Base-by-base conservation (phyloP, 2,113 vertebrate species). In the Lycocorax pyrrhopterus region DNA sequence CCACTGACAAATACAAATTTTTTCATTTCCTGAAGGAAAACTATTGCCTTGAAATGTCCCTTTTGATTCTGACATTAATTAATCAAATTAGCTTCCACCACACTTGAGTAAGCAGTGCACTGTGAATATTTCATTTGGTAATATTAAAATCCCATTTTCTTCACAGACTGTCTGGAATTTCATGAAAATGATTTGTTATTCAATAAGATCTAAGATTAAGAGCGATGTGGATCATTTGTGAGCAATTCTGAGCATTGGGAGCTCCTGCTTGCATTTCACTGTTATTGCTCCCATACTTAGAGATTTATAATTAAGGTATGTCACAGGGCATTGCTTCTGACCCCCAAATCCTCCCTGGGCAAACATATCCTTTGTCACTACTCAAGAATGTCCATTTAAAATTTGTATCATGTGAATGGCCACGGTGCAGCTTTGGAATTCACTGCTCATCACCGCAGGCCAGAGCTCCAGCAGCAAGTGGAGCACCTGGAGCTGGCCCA, bases 121-220 rank as follows among this genome's bases (percentile, higher is more conserved):
- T 78, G 68, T 52, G 82, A 80, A 32, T 88, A 81, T 78, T 79
- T 89, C 55, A 96, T 88, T 90, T 59, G 56, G 29, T 4, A n/a
- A 86, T 86, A 95, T 88, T 88, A 92, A 93, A 90, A 63, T 56
- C 56, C 37, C 76, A 86, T 92, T 96, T 96, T 93, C 79, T 72
- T 95, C 73, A 63, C 30, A 52, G 79, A 56, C 79, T 89, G 74
- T 44, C 88, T 71, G 26, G 56, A 87, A 80, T 86, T 75, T 88
- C 76, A 84, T 27, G 41, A 86, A 78, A 81, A 95, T 87, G 6
- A 93, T 78, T 87, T 81, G 79, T 75, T 84, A 72, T 56, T 92
- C 76, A 90, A 14, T 81, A 71, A 88, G 27, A 74, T 43, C 41
- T 74, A 68, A 86, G 67, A 93, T 81, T 49, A 86, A 78, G 79